phyloP scores from a whole-genome alignment of 92 coral and sea anemone genomes.

The Nematostella vectensis region DNA sequence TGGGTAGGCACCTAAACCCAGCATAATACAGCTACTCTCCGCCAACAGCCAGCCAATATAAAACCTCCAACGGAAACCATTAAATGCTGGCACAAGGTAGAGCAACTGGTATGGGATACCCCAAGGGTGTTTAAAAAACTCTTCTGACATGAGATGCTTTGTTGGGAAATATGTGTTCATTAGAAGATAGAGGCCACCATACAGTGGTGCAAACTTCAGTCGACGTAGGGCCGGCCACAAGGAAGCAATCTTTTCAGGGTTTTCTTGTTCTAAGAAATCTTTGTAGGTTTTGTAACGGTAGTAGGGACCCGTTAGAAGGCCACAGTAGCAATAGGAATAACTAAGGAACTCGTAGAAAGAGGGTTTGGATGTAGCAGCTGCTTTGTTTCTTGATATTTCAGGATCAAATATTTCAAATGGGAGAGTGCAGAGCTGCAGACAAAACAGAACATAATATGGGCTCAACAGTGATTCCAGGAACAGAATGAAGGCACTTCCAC shows the following conservation, averaged over 20 bases:
- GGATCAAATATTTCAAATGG: constrained; percentile 89
- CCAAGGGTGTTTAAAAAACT: constrained; percentile 71
- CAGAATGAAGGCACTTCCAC: neutral
- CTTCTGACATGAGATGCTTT: constrained; percentile 55
- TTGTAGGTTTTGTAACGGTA: constrained; percentile 83
- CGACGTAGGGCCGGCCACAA: constrained; percentile 56
- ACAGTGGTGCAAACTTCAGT: constrained; percentile 45
- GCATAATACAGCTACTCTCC: constrained; percentile 74
- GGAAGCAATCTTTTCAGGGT: constrained; percentile 64
- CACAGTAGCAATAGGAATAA: constrained; percentile 82
- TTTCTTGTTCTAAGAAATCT: constrained; percentile 74
- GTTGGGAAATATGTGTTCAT: constrained; percentile 65
- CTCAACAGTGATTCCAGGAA: no score
- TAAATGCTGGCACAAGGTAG: constrained; percentile 75
- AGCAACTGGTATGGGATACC: constrained; percentile 63
- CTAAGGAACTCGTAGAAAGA: constrained; percentile 71
- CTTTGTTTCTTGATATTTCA: constrained; percentile 27
- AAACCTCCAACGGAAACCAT: constrained; percentile 91
- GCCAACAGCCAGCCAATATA: constrained; percentile 93
- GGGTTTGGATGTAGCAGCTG: constrained; percentile 32
- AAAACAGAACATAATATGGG: no score
- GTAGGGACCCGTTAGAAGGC: constrained; percentile 90
- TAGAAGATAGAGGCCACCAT: constrained; percentile 41
- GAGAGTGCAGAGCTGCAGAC: constrained; percentile 73
- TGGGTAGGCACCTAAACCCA: constrained; percentile 90